Conservation (phyloP, 2,113 vertebrate genomes). For the Sciurus niger region DNA sequence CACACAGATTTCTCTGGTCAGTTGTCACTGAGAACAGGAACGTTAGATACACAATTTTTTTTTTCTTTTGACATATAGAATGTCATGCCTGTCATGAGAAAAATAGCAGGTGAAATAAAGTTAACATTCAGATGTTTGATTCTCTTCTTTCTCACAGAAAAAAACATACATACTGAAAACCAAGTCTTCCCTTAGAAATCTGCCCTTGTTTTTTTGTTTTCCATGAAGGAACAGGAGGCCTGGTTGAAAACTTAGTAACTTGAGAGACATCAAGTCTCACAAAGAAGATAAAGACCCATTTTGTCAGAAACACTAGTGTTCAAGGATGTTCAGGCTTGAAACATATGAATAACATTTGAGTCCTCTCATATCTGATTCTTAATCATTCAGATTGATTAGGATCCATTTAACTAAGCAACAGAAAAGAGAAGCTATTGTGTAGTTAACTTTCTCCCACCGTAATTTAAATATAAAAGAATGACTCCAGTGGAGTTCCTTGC, state of each 20-base stretch:
- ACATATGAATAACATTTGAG: not conserved
- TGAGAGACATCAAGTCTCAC: not conserved
- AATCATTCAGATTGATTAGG: not conserved
- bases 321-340: slow-evolving; percentile 1
- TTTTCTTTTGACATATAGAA: not conserved
- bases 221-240: not conserved
- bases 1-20: not conserved
- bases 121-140: not conserved
- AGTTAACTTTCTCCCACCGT: not conserved
- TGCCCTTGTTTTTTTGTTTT: not conserved
- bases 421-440: not conserved
- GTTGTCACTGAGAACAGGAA: not conserved
- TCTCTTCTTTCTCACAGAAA: not conserved
- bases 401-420: not conserved
- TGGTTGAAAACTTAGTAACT: slow-evolving; percentile 23
- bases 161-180: not conserved
- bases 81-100: not conserved
- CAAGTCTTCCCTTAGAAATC: slow-evolving; percentile 29
- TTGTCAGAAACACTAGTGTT: slow-evolving; percentile 35
- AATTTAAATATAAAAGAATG: slow-evolving; percentile 37
- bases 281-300: not conserved
- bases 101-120: slow-evolving; percentile 3
- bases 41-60: not conserved
- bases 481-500: slow-evolving; percentile 23
- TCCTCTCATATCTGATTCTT: slow-evolving; percentile 5